A percentile compares a stretch with the other conserved stretches of the same genome.
These are phyloP conservation scores for Hippopotamus amphibius DNA, from an alignment of 2,113 vertebrate species.

Conservation along the genomic window DNA sequence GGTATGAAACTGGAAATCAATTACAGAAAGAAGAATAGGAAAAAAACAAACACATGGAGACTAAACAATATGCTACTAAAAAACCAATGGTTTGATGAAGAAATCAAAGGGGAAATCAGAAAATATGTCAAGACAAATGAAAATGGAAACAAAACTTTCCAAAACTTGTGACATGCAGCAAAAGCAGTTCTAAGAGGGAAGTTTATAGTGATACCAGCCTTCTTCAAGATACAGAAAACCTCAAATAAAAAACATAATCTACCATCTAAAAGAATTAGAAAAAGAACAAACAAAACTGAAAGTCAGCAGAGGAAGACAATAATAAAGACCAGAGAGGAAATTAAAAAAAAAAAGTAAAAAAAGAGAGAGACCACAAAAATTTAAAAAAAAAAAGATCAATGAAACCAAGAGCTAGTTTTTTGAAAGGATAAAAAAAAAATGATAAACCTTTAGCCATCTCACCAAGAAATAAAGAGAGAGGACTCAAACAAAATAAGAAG, in stretches of 20 bases:
- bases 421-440: background rate
- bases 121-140: background rate
- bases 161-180: background rate
- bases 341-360: background rate
- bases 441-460: background rate
- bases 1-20: background rate
- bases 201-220: too few species aligned
- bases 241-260: background rate
- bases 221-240: background rate
- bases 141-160: background rate
- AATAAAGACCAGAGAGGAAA: background rate
- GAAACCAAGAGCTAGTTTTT: background rate
- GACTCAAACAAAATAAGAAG: background rate
- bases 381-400: background rate
- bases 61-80: background rate
- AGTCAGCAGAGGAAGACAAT: background rate
- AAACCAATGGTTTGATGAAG: background rate
- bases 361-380: background rate
- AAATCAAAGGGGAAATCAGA: background rate
- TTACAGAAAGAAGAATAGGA: background rate
- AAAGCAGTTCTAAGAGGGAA: background rate
- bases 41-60: background rate
- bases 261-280: background rate
- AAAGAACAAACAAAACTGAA: background rate
- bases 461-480: background rate